A percentile compares a stretch with the other conserved stretches of the same genome.
These are phyloP conservation scores for Eristalinus aeneus DNA, from an alignment of 2,888 invertebrate species.

Conservation along the genomic window DNA sequence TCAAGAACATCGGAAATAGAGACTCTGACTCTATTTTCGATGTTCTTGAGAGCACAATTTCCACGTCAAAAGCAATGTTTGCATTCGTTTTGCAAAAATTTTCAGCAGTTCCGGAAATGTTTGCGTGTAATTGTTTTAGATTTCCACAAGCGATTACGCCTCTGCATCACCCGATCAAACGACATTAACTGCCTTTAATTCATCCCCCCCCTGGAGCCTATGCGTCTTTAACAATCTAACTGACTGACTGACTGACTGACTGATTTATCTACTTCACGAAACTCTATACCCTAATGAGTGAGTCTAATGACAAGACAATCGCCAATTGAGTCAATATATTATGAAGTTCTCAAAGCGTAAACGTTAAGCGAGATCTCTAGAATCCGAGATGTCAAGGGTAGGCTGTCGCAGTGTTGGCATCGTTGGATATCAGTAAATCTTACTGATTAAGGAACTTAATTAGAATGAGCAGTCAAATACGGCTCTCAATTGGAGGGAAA, in stretches of 20 bases:
- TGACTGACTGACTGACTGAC: slow-evolving; percentile 31
- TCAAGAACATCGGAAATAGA: too few relatives aligned
- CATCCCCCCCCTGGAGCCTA: neutral
- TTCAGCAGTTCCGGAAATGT: neutral
- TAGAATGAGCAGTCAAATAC: slow-evolving; percentile 46
- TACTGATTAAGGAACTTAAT: slow-evolving; percentile 54
- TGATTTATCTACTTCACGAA: slow-evolving; percentile 28
- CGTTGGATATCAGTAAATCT: slow-evolving; percentile 55
- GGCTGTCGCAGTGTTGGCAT: neutral
- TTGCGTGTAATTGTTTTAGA: neutral
- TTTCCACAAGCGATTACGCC: neutral
- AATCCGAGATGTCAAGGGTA: slow-evolving; percentile 48
- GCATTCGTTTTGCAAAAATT: neutral
- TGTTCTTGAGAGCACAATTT: neutral
- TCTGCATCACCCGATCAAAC: neutral
- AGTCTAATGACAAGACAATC: slow-evolving; percentile 16
- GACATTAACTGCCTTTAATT: neutral
- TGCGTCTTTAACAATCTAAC: neutral
- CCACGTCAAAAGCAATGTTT: neutral
- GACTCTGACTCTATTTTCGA: too few relatives aligned
- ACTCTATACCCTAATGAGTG: slow-evolving; percentile 26
- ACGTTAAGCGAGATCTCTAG: slow-evolving; percentile 7
- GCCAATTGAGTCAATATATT: slow-evolving; percentile 21
- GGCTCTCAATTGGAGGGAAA: slow-evolving; percentile 52
- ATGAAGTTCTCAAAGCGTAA: slow-evolving; percentile 49